Base-by-base conservation (phyloP, 1,140 invertebrate species). In the Drosophila subobscura region DNA sequence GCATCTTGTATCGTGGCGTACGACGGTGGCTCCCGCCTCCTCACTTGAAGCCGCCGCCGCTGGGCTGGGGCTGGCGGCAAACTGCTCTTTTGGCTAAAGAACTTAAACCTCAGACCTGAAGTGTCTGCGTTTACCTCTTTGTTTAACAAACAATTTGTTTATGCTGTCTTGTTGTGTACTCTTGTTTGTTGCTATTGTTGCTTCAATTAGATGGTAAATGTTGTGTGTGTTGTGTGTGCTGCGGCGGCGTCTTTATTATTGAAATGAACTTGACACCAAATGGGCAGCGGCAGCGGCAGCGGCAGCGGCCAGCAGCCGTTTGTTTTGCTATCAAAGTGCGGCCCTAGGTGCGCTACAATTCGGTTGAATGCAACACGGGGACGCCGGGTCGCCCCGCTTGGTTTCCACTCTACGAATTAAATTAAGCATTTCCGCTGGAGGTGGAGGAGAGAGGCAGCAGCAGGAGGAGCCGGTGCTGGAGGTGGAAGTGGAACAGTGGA, bases 261-360 rank as follows among this genome's bases (percentile, higher is more conserved):
- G 52, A 85, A 85, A 80, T 51, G 81, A 77, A 88, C 81, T 85
- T 85, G 81, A 85, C 81, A 85, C 81, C 78, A 81, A 81, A 85
- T 81, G 77, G 49, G 57, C 81, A 77, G 50, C 51, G 60, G 52
- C 16, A 20, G 16, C 0, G 16, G 16, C 16, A 20, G 16, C 0
- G 16, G 16, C 16, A 20, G 16, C 16, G 16, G 16, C 0, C 16
- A 50, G 55, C 42, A 12, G 10, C 33, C 33, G 10, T 50, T 53
- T 44, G 61, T 66, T 66, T 63, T 52, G 56, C 60, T 72, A 72
- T 74, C 49, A 74, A 77, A 81, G 60, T 81, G 80, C 73, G 81
- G 65, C 57, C 57, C 57, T 75, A 75, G 72, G 72, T 76, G 72
- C 63, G 54, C 52, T 47, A 57, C 49, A 63, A 77, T 77, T 83